Conservation (phyloP, 2,888 invertebrate species). For the Philereme vetulata region DNA sequence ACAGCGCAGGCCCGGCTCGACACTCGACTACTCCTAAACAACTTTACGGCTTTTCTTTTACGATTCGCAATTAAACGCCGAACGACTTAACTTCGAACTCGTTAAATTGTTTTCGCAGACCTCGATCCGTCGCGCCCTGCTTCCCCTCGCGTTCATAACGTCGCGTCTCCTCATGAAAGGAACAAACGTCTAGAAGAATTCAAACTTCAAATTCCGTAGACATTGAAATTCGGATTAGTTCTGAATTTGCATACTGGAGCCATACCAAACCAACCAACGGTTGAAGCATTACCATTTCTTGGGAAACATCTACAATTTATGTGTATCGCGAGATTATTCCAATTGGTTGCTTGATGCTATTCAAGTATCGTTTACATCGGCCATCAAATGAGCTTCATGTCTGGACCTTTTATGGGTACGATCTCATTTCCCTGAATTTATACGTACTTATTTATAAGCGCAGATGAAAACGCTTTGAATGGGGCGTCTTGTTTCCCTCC, state of each 20-base stretch:
- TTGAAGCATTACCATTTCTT: constrained; percentile 22
- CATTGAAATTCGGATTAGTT: constrained; percentile 26
- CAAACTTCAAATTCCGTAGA: constrained; percentile 14
- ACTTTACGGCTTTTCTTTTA: constrained; percentile 57
- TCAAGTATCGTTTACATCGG: constrained; percentile 30
- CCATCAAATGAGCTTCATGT: constrained; percentile 30
- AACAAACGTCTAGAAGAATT: not conserved
- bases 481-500: constrained; percentile 13
- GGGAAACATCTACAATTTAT: constrained; percentile 32
- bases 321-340: constrained; percentile 34
- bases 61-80: constrained; percentile 56
- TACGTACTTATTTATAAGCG: constrained; percentile 5
- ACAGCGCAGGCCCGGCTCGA: constrained; percentile 38
- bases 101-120: constrained; percentile 49
- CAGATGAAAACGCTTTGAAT: not conserved
- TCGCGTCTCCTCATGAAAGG: not conserved
- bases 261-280: constrained; percentile 6
- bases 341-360: constrained; percentile 24
- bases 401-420: constrained; percentile 32
- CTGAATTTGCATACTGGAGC: constrained; percentile 31
- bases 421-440: constrained; percentile 33
- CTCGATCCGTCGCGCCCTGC: constrained; percentile 29
- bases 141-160: constrained; percentile 7
- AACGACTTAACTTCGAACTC: constrained; percentile 49
- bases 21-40: constrained; percentile 43